Conservation (phyloP, 2,113 vertebrate species). For the Parus major region DNA sequence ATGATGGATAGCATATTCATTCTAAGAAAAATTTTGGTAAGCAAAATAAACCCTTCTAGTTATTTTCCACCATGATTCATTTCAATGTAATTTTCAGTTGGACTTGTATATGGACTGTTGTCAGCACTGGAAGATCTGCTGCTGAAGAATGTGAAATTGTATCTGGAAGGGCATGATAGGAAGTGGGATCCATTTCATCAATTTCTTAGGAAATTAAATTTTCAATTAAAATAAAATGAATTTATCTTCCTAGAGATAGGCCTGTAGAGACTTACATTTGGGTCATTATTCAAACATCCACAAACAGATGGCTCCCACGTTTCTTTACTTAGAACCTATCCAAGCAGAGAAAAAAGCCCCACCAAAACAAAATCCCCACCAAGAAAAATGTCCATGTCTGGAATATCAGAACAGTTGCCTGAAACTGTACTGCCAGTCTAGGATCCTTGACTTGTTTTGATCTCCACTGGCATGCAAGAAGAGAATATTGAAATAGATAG, state of each 20-base stretch:
- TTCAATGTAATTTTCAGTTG: neutral
- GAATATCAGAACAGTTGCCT: neutral
- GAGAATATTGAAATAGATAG: neutral
- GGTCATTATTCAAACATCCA: neutral
- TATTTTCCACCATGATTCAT: neutral
- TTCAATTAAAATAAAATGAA: constrained; percentile 50
- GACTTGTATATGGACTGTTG: neutral
- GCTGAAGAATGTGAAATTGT: constrained; percentile 1
- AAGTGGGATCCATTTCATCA: constrained; percentile 42
- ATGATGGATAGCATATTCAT: neutral
- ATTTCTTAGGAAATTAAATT: constrained; percentile 54
- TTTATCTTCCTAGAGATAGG: constrained; percentile 37
- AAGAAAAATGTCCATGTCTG: neutral
- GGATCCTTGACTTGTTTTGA: neutral
- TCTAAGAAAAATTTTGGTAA: neutral
- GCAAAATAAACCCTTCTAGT: neutral
- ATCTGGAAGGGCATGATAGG: constrained; percentile 49
- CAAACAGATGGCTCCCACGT: constrained; percentile 7
- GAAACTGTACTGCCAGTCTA: neutral
- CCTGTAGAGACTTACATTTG: neutral
- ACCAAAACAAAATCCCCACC: neutral
- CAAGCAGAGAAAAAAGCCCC: neutral
- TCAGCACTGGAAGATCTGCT: neutral
- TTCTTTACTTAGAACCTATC: neutral
- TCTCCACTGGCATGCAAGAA: neutral